A percentile compares a stretch with the other conserved stretches of the same genome.
Evolutionary conservation across 2,113 vertebrate species (phyloP).

Genomic region (Brienomyrus longianalis): DNA sequence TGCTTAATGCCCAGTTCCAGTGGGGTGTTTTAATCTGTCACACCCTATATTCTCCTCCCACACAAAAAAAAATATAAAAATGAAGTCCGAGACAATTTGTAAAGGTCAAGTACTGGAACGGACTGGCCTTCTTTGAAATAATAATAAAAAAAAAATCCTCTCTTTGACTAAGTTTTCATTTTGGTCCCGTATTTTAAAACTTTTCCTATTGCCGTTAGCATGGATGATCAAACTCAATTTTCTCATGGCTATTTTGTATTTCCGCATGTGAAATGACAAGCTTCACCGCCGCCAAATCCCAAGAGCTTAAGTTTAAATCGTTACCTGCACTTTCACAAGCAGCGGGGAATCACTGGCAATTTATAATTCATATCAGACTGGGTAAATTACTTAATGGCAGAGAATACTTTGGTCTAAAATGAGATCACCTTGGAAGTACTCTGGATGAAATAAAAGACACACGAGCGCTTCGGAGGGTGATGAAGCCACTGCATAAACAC

Average conservation of each 20-base stretch:
- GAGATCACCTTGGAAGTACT: background rate
- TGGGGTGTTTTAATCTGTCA: background rate
- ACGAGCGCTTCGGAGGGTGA: background rate
- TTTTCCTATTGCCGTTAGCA: slow-evolving; percentile 11
- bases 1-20: background rate
- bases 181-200: background rate
- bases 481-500: background rate
- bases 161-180: background rate
- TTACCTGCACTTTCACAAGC: background rate
- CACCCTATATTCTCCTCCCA: background rate
- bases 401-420: background rate
- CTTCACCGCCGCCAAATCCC: background rate
- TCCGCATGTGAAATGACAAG: slow-evolving; percentile 6
- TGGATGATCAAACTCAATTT: slow-evolving; percentile 13
- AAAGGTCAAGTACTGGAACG: background rate
- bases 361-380: slow-evolving; percentile 5
- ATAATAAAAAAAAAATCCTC: slow-evolving; percentile 2
- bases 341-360: slow-evolving; percentile 13
- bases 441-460: background rate
- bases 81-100: background rate
- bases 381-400: slow-evolving; percentile 8
- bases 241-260: slow-evolving; percentile 14
- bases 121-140: background rate
- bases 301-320: background rate
- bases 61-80: background rate